A percentile compares a stretch with the other conserved stretches of the same genome.
Evolutionary conservation across 2,113 vertebrate species (phyloP).

Genomic region (Cyphomyrus plagiostoma): DNA sequence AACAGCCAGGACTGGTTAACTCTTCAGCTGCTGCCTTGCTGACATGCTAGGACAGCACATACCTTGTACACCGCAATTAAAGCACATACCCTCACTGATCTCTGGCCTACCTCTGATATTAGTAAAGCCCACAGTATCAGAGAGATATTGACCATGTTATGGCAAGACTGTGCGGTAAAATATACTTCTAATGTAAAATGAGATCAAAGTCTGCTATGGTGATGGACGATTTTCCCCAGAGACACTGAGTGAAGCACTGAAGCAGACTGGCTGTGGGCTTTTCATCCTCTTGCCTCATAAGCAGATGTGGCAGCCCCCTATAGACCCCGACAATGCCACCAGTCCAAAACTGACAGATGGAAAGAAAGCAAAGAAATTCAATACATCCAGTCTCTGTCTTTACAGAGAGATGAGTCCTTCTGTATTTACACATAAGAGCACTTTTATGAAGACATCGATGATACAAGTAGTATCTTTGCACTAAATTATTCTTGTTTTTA

Average conservation of each 20-base stretch:
- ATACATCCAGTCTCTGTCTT: not conserved
- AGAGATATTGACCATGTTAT: not conserved
- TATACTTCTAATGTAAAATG: not conserved
- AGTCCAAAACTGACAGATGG: not conserved
- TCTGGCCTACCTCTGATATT: not conserved
- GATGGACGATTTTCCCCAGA: not conserved
- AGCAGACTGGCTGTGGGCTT: not conserved
- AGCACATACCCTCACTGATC: not conserved
- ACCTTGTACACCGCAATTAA: not conserved
- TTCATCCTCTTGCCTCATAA: not conserved
- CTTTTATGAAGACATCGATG: not conserved
- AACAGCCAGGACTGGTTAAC: not conserved
- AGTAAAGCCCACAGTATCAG: not conserved
- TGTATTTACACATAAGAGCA: not conserved
- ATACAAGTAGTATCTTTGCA: not conserved
- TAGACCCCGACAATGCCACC: not conserved
- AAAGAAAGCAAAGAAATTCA: not conserved
- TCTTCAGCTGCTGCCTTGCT: not conserved
- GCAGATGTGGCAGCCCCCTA: not conserved
- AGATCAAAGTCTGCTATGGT: not conserved
- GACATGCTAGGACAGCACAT: not conserved
- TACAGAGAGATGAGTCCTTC: not conserved
- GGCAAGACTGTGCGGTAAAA: not conserved
- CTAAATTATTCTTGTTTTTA: not conserved
- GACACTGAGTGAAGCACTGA: not conserved